Evolutionary conservation across 1,140 invertebrate species (phyloP).

Genomic region (Pseudoatta argentina): DNA sequence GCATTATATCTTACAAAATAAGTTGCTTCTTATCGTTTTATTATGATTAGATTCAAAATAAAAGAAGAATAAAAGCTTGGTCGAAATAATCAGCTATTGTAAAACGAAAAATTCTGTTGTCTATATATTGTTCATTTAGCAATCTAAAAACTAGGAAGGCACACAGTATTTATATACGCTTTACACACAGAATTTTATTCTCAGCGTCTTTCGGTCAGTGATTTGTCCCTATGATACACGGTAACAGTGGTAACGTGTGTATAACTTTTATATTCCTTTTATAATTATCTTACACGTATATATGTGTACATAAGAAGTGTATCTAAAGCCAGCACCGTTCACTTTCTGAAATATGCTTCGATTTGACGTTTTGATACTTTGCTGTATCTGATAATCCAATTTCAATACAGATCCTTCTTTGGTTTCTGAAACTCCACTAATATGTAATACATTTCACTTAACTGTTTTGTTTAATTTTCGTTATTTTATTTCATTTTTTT

Average conservation of each 20-base stretch:
- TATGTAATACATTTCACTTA: slow-evolving; percentile 4
- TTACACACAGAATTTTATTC: slow-evolving; percentile 65
- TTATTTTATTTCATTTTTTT: not conserved
- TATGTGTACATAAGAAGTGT: slow-evolving; percentile 55
- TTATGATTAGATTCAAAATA: not conserved
- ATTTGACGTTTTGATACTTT: slow-evolving; percentile 47
- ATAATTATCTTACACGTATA: slow-evolving; percentile 61
- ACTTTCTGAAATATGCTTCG: slow-evolving; percentile 42
- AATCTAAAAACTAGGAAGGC: slow-evolving; percentile 45
- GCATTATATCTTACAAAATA: slow-evolving; percentile 13
- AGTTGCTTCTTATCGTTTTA: slow-evolving; percentile 14
- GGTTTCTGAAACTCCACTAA: slow-evolving; percentile 33
- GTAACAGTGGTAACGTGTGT: slow-evolving; percentile 68
- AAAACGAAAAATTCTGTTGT: slow-evolving; percentile 24
- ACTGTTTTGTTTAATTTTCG: slow-evolving; percentile 6
- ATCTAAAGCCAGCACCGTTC: slow-evolving; percentile 56
- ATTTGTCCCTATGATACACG: slow-evolving; percentile 59
- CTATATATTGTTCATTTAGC: slow-evolving; percentile 20
- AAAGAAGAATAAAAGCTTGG: slow-evolving; percentile 32
- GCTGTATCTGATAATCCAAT: slow-evolving; percentile 30
- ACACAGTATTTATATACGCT: slow-evolving; percentile 46
- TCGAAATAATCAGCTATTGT: slow-evolving; percentile 15
- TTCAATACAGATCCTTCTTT: slow-evolving; percentile 20
- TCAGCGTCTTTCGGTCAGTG: slow-evolving; percentile 53
- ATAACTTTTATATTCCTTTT: slow-evolving; percentile 55